Conservation (phyloP, 1,140 invertebrate species). For the Drosophila ananassae region DNA sequence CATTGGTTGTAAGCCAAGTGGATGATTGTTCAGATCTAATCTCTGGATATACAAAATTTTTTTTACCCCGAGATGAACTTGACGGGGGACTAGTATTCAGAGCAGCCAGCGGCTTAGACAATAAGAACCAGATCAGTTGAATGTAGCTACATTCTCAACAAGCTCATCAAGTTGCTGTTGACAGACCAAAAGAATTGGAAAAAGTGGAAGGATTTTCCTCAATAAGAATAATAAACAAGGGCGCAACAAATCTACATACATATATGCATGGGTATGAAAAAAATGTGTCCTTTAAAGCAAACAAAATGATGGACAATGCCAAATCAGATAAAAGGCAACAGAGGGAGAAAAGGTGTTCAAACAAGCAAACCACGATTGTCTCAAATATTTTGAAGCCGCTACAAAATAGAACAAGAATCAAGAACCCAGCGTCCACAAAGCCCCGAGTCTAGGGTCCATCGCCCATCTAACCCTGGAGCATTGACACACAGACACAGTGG, state of each 20-base stretch:
- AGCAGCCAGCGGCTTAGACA: constrained; percentile 47
- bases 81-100: constrained; percentile 16
- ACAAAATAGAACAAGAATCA: constrained; percentile 74
- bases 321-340: constrained; percentile 73
- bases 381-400: constrained; percentile 78
- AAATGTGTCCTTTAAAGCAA: constrained; percentile 76
- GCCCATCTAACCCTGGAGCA: constrained; percentile 49
- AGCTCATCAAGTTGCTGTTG: constrained; percentile 75
- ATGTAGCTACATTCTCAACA: constrained; percentile 55
- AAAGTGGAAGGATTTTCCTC: constrained; percentile 59
- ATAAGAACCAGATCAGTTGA: constrained; percentile 71
- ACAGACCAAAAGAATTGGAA: constrained; percentile 41
- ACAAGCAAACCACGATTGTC: constrained; percentile 83
- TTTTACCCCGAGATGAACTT: constrained; percentile 15
- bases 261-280: constrained; percentile 12
- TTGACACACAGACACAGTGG: constrained; percentile 23
- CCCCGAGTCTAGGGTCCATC: constrained; percentile 1
- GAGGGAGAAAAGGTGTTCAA: constrained; percentile 77
- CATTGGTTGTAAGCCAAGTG: constrained; percentile 45
- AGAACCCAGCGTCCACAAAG: constrained; percentile 25
- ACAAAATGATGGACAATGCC: constrained; percentile 73
- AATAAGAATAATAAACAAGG: constrained; percentile 75
- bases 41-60: constrained; percentile 41
- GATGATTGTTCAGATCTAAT: constrained; percentile 49
- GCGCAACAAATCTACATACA: constrained; percentile 1